Percentiles rank a stretch among this genome's conserved stretches.
These are phyloP conservation scores for Pipra filicauda DNA, from an alignment of 2,113 vertebrate genomes.

Conservation along the genomic window DNA sequence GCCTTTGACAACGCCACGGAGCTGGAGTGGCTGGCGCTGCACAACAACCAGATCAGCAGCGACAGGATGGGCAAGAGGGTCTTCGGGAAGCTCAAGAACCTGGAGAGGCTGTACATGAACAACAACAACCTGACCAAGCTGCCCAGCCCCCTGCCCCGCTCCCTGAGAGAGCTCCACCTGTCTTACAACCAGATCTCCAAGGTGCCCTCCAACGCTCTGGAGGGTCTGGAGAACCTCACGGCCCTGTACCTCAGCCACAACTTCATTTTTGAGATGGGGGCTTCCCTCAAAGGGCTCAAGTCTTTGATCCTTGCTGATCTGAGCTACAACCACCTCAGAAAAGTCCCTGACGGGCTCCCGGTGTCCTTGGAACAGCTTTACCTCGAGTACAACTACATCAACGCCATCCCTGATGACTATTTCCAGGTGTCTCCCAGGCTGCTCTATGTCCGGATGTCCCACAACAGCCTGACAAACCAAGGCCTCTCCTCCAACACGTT, in stretches of 20 bases:
- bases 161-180: slow-evolving; percentile 87
- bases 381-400: slow-evolving; percentile 89
- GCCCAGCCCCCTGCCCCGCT: slow-evolving; percentile 84
- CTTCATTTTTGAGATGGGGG: slow-evolving; percentile 82
- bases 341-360: slow-evolving; percentile 86
- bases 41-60: slow-evolving; percentile 87
- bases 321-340: slow-evolving; percentile 88
- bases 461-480: slow-evolving; percentile 89
- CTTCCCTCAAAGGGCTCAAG: slow-evolving; percentile 79
- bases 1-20: slow-evolving; percentile 88
- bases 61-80: slow-evolving; percentile 82
- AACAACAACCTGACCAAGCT: slow-evolving; percentile 91
- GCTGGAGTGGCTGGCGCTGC: slow-evolving; percentile 91
- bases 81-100: slow-evolving; percentile 80
- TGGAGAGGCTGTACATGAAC: slow-evolving; percentile 91
- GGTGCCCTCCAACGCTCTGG: slow-evolving; percentile 80
- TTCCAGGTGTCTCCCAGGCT: slow-evolving; percentile 82
- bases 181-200: slow-evolving; percentile 86
- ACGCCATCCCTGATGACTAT: slow-evolving; percentile 83
- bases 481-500: slow-evolving; percentile 88
- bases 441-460: slow-evolving; percentile 87
- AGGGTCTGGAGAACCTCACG: slow-evolving; percentile 91
- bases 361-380: slow-evolving; percentile 89
- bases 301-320: slow-evolving; percentile 88
- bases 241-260: slow-evolving; percentile 90